Evolutionary conservation across 2,797 vertebrate genomes (phyloP), one percentile per base, ranked within the genome.

Genomic region (Oceanodroma leucorhoa): DNA sequence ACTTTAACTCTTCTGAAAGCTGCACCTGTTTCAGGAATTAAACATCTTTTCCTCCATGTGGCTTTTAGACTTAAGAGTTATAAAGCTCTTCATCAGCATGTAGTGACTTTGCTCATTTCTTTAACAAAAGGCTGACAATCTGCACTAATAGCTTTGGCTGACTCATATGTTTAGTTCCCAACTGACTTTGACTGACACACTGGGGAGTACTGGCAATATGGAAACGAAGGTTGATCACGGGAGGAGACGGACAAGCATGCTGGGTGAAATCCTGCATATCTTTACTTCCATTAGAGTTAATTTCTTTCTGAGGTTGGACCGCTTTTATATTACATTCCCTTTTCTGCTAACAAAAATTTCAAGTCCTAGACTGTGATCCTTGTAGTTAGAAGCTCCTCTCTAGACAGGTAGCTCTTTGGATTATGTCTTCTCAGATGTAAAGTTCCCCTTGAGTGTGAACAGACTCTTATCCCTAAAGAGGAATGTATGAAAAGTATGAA

Each of bases 61-160:
- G 57, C 45, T 93, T 94, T 91, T 78, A 83, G 87, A 34, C 55
- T 95, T 36, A 36, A 36, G 36, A 36, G 36, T 36, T 87, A 81
- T 60, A 90, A 87, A 85, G 69, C 72, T 92, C 50, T 80, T 92
- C 88, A 83, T 77, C 86, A 94, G 81, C 88, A 36, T 80, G 83
- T 77, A 85, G 86, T 87, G 88, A 94, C 78, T 96, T 94, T 89
- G 57, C 83, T 94, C 48, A 90, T 89, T 89, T 73, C 73, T 94
- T 60, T 69, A 75, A 96, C 53, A 79, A 93, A 94, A 92, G 78
- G 30, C 75, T 95, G 54, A 93, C 71, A 94, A 83, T 91, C 80
- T 89, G 71, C n/a, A 45, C 80, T 87, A 87, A 87, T 89, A 64
- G 50, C 53, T 96, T 93, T 92, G 77, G 70, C 36, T 95, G 86